Conservation (phyloP, 2,797 vertebrate genomes). For the Ceyx erithaca region DNA sequence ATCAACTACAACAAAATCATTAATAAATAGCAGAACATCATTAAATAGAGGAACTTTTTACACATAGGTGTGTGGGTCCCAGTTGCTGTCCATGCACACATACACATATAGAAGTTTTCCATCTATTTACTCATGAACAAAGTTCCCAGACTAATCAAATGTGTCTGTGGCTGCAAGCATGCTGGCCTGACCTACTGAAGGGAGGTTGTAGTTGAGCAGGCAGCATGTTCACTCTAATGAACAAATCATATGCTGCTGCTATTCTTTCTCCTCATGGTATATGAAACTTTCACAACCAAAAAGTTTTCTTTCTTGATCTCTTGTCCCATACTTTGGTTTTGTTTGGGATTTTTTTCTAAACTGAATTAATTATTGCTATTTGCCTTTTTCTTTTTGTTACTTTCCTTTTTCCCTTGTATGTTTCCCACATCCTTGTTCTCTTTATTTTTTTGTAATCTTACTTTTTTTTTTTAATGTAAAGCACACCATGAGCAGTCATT, state of each 20-base stretch:
- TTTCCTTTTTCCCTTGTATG: background rate
- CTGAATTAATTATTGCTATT: background rate
- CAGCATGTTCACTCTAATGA: background rate
- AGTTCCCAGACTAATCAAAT: background rate
- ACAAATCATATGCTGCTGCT: background rate
- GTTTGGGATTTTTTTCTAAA: background rate
- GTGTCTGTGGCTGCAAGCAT: background rate
- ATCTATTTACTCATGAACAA: background rate
- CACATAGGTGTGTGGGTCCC: rapidly evolving
- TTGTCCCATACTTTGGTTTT: background rate
- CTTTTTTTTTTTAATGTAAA: background rate
- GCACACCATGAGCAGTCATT: background rate
- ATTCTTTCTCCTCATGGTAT: background rate
- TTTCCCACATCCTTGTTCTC: background rate
- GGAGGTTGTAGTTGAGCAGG: background rate
- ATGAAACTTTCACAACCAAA: background rate
- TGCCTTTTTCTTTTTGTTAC: background rate
- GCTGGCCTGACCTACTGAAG: background rate
- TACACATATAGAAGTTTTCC: background rate
- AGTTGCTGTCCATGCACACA: rapidly evolving
- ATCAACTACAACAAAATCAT: background rate
- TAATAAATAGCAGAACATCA: background rate
- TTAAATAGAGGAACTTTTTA: background rate
- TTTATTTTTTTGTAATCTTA: too few relatives aligned
- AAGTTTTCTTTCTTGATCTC: background rate